Evolutionary conservation across 1,140 invertebrate genomes (phyloP), one percentile per base, ranked within the genome.

Genomic region (Papilio polyxenes): DNA sequence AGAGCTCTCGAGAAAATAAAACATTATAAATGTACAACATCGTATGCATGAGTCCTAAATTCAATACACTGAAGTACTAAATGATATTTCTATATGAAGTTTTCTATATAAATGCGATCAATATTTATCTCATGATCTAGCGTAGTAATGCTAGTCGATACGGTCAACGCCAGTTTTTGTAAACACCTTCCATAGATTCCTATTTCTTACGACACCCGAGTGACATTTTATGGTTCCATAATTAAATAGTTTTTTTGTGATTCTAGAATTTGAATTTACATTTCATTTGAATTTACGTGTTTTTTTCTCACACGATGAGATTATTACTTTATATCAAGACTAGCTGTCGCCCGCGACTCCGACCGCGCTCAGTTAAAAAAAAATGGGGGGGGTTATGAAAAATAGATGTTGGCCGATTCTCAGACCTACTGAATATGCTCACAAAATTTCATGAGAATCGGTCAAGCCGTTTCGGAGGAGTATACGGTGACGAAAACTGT

Each of bases 81-180:
- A 48, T 83, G 81, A 85, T 83, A 31, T 31, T 31, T 2, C 82
- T 85, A 85, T 85, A 79, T 65, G 65, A 40, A 56, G 81, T 82
- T 82, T 82, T 78, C 81, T 81, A 83, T 82, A 75, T 80, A 51
- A 81, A 81, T 37, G 31, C 78, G 20, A 81, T 82, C 78, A 78
- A 82, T 85, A 85, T 76, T 83, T 81, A 78, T 37, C 31, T 80
- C 82, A 51, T 56, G 81, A 81, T 78, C 80, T 40, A 69, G 37
- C 78, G 53, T 23, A 48, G 31, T 81, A 76, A 74, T 62, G 23
- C 23, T 31, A 31, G 56, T 77, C 74, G 37, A 69, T 82, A 82
- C 80, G 79, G 82, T 59, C 37, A 56, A 65, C 62, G 13, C 82
- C 3, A 75, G 59, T 85, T 85, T 85, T 85, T 83, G 69, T 49